Percentiles rank a stretch among this genome's conserved stretches.
Evolutionary conservation across 30 jellyfish, hydroid and myxozoan genomes (phyloP).

Genomic region (Phacellophora camtschatica): DNA sequence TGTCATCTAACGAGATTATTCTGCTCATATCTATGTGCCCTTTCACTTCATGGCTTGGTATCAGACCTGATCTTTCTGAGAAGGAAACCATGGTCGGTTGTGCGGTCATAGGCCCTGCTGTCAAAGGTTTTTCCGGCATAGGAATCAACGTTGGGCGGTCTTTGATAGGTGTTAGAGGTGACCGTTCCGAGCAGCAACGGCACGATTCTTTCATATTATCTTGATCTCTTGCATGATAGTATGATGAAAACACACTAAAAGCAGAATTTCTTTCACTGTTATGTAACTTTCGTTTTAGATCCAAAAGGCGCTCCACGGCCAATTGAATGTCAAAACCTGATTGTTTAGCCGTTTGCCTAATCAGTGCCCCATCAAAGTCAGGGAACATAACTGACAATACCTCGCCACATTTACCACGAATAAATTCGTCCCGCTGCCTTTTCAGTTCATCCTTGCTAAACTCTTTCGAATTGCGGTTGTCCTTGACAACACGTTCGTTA

Average conservation of each 20-base stretch:
- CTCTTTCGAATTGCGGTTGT: neutral
- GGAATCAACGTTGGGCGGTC: neutral
- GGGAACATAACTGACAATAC: slow-evolving; percentile 92
- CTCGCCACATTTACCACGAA: slow-evolving; percentile 68
- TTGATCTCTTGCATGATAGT: neutral
- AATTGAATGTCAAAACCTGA: slow-evolving; percentile 63
- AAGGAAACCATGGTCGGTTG: neutral
- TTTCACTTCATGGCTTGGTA: neutral
- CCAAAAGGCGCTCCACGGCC: slow-evolving; percentile 75
- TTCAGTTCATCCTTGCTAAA: neutral
- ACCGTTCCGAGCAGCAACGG: slow-evolving; percentile 29
- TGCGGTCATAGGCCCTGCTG: neutral
- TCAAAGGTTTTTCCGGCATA: neutral
- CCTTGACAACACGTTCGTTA: neutral
- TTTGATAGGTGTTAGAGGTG: neutral
- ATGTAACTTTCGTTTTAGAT: slow-evolving; percentile 24
- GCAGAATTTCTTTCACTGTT: slow-evolving; percentile 34
- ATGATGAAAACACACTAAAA: slow-evolving; percentile 3
- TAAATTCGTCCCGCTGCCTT: slow-evolving; percentile 39
- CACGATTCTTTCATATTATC: neutral
- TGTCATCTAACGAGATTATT: neutral
- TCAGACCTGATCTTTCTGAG: neutral
- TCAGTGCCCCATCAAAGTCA: slow-evolving; percentile 55
- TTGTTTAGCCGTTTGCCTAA: slow-evolving; percentile 28
- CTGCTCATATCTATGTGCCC: no score